Percentiles rank a stretch among this genome's conserved stretches.
Evolutionary conservation across 2,113 vertebrate genomes (phyloP).

Genomic region (Cebus imitator): DNA sequence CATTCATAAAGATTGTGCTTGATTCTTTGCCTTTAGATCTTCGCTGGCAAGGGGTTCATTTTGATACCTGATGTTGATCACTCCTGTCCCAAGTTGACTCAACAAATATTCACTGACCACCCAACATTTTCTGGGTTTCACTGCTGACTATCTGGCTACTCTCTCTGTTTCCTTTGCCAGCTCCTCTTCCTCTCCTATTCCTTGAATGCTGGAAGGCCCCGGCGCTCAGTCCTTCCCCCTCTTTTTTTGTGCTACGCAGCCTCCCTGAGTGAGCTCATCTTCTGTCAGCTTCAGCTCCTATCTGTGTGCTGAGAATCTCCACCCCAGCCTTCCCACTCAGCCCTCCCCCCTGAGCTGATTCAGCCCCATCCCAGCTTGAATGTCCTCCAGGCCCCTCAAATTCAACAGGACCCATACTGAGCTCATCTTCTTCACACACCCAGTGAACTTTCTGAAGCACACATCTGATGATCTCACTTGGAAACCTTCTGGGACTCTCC

Average conservation of each 20-base stretch:
- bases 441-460: conserved; percentile 40
- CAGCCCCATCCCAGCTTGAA: neutral
- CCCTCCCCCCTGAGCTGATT: conserved; percentile 42
- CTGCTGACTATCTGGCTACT: neutral
- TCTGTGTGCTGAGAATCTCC: conserved; percentile 51
- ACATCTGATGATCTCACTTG: conserved; percentile 20
- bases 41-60: neutral
- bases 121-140: neutral
- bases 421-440: conserved; percentile 55
- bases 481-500: conserved; percentile 38
- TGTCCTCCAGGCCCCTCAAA: conserved; percentile 31
- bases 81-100: neutral
- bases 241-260: neutral
- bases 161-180: neutral
- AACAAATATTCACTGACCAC: neutral
- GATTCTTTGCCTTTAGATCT: conserved; percentile 12
- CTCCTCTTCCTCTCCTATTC: neutral
- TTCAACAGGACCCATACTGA: conserved; percentile 47
- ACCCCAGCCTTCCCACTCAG: neutral
- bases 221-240: neutral
- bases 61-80: neutral
- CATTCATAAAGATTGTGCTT: neutral
- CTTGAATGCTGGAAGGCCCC: conserved; percentile 21
- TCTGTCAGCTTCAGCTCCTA: conserved; percentile 51
- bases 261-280: conserved; percentile 58